Evolutionary conservation across 1,140 invertebrate species (phyloP).

Genomic region (Caenorhabditis latens): DNA sequence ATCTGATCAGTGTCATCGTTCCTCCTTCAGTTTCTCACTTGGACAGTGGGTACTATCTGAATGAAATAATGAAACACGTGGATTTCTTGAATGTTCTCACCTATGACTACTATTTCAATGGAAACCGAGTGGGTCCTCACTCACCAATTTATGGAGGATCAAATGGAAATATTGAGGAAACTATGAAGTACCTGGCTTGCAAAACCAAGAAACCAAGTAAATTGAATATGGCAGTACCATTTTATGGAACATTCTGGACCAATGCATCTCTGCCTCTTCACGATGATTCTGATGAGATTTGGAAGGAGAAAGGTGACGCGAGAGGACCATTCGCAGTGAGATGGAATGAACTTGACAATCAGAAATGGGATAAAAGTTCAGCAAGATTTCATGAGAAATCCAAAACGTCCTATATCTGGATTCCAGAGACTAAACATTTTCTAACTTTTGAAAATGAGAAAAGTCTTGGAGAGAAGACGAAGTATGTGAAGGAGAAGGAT

Average conservation of each 20-base stretch:
- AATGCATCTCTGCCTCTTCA: conserved; percentile 71
- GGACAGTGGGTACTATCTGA: conserved; percentile 71
- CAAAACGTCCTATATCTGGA: conserved; percentile 66
- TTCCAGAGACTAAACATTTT: conserved; percentile 60
- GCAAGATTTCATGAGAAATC: conserved; percentile 68
- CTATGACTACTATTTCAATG: conserved; percentile 74
- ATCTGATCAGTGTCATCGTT: conserved; percentile 69
- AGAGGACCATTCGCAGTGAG: conserved; percentile 62
- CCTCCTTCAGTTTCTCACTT: conserved; percentile 75
- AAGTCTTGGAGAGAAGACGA: conserved; percentile 66
- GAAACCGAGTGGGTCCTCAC: conserved; percentile 71
- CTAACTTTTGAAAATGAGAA: conserved; percentile 67
- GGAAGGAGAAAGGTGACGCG: conserved; percentile 66
- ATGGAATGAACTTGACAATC: conserved; percentile 63
- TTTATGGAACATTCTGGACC: conserved; percentile 76
- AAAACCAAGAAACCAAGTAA: conserved; percentile 50
- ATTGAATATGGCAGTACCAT: conserved; percentile 74
- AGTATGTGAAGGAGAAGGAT: conserved; percentile 83
- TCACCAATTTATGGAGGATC: conserved; percentile 72
- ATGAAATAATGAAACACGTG: conserved; percentile 66
- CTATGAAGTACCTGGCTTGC: conserved; percentile 75
- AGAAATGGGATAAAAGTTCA: background rate
- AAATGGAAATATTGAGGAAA: conserved; percentile 74
- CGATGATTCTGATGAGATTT: conserved; percentile 71
- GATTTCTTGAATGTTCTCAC: conserved; percentile 75